Percentiles rank a stretch among this genome's conserved stretches.
These are phyloP conservation scores for Hylia prasina DNA, from an alignment of 2,113 vertebrate genomes.

Conservation along the genomic window DNA sequence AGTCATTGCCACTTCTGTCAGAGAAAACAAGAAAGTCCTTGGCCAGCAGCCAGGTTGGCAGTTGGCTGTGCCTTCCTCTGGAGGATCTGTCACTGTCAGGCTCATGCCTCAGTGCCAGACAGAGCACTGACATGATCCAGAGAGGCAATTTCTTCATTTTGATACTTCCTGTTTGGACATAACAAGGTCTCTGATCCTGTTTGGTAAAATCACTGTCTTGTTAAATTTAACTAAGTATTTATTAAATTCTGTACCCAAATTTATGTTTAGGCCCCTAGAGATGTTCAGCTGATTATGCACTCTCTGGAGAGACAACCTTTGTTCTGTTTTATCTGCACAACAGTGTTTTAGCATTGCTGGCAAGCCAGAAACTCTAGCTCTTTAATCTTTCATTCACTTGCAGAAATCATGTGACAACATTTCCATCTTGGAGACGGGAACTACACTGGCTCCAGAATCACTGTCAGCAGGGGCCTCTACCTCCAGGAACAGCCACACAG, in stretches of 20 bases:
- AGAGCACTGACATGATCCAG: background rate
- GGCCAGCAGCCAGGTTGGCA: accelerated
- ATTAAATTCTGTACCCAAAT: background rate
- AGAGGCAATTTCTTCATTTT: background rate
- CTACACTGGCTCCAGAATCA: background rate
- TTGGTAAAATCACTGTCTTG: background rate
- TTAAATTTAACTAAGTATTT: background rate
- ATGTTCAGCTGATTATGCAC: background rate
- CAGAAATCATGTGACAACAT: background rate
- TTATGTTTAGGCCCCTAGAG: background rate
- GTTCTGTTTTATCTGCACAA: background rate
- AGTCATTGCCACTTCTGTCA: background rate
- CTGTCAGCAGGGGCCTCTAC: accelerated
- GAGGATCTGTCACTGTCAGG: background rate
- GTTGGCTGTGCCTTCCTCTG: background rate
- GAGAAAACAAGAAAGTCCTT: background rate
- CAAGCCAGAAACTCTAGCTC: background rate
- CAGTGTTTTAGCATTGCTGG: background rate
- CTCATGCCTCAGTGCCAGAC: accelerated
- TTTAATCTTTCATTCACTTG: background rate
- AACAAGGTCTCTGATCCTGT: background rate
- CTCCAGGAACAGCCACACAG: accelerated
- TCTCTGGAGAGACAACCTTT: background rate
- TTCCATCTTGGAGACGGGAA: background rate
- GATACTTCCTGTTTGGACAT: background rate